Conservation (phyloP, 2,113 vertebrate genomes). For the Macrotis lagotis region DNA sequence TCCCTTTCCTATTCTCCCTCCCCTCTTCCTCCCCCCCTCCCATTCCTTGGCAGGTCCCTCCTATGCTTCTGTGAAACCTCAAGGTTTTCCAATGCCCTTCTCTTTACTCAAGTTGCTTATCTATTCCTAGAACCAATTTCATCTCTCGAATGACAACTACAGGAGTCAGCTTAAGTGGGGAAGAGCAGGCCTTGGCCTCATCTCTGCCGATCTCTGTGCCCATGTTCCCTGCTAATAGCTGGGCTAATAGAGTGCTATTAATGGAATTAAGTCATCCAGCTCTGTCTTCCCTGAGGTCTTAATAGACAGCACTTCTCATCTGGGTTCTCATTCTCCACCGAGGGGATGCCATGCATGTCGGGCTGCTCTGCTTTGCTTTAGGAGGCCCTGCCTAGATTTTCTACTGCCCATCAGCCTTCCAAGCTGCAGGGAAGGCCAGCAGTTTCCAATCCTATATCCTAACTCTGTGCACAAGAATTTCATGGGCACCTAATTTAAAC, state of each 20-base stretch:
- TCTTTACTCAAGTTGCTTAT: constrained; percentile 74
- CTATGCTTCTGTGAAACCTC: constrained; percentile 68
- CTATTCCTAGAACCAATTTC: constrained; percentile 79
- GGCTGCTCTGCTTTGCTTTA: constrained; percentile 74
- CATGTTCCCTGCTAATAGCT: constrained; percentile 77
- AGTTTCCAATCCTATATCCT: constrained; percentile 78
- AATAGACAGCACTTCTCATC: constrained; percentile 78
- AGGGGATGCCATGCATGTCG: constrained; percentile 76
- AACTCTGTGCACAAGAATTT: constrained; percentile 52
- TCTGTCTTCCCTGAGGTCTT: constrained; percentile 78
- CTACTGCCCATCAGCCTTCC: too few relatives aligned
- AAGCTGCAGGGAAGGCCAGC: constrained; percentile 62
- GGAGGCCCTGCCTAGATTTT: constrained; percentile 55
- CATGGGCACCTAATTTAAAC: neutral
- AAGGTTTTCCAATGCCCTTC: constrained; percentile 73
- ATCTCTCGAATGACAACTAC: constrained; percentile 75
- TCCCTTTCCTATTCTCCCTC: neutral
- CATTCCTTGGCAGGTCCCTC: constrained; percentile 58
- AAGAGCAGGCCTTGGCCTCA: constrained; percentile 66
- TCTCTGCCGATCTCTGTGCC: constrained; percentile 78
- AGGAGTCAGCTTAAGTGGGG: constrained; percentile 74
- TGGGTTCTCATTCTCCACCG: constrained; percentile 78
- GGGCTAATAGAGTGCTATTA: constrained; percentile 81
- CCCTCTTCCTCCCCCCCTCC: neutral
- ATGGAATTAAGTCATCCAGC: constrained; percentile 79